phyloP scores from a whole-genome alignment of 2,888 invertebrate species.

The Limnephilus lunatus region DNA sequence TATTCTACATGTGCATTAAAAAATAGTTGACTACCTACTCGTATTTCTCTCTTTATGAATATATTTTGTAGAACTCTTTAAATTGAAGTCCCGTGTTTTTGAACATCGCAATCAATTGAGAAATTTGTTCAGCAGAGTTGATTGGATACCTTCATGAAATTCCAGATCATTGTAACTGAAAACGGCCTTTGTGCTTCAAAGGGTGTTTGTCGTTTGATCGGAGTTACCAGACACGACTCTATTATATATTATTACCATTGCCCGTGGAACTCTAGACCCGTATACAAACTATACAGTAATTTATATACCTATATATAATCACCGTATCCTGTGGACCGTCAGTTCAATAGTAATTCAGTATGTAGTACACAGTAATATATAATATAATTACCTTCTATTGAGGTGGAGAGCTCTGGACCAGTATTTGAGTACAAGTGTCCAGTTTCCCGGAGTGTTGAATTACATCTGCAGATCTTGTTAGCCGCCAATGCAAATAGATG shows the following conservation, averaged over 20 bases:
- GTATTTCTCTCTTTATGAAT: no score
- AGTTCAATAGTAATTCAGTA: no score
- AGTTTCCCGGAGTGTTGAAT: neutral
- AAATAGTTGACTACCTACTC: no score
- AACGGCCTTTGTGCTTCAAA: neutral
- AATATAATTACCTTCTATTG: no score
- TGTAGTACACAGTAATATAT: no score
- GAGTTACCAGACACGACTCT: neutral
- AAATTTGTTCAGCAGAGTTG: neutral
- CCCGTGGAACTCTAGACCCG: neutral
- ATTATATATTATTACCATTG: neutral
- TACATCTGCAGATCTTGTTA: neutral
- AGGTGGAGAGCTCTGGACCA: neutral
- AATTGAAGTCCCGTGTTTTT: neutral
- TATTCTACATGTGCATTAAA: no score
- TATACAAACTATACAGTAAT: no score
- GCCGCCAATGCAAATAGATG: neutral
- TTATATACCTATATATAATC: neutral
- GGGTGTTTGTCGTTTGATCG: constrained; percentile 21
- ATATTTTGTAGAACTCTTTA: neutral
- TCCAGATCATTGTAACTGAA: constrained; percentile 28
- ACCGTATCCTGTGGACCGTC: neutral
- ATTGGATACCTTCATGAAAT: neutral
- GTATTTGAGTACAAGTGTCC: neutral
- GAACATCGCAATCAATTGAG: neutral